Conservation (phyloP, 2,888 invertebrate species). For the Drosophila imparisetae region DNA sequence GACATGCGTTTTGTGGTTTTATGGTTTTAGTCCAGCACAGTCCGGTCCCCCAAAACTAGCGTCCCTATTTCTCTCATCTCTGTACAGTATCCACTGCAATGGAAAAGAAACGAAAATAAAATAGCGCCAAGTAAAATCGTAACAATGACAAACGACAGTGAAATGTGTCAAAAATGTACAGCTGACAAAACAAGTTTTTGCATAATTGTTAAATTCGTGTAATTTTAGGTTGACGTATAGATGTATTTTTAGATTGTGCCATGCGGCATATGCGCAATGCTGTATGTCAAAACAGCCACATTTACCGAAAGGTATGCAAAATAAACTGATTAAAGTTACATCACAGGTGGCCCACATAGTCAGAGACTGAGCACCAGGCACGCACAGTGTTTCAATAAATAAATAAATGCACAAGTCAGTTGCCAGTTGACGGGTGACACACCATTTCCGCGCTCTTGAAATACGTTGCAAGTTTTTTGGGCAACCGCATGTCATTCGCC, state of each 20-base stretch:
- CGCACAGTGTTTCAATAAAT: constrained; percentile 58
- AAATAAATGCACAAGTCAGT: constrained; percentile 71
- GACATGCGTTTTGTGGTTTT: constrained; percentile 66
- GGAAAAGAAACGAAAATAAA: neutral
- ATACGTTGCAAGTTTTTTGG: constrained; percentile 23
- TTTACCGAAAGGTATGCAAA: constrained; percentile 6
- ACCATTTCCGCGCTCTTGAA: neutral
- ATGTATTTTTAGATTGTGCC: neutral
- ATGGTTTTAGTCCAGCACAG: neutral
- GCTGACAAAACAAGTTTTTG: constrained; percentile 45
- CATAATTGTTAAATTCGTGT: constrained; percentile 50
- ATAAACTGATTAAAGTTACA: constrained; percentile 59
- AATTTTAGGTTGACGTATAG: constrained; percentile 5
- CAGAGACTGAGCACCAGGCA: constrained; percentile 16
- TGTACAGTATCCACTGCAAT: neutral
- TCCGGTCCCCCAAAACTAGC: neutral
- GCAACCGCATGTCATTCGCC: constrained; percentile 46
- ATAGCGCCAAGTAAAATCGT: constrained; percentile 1
- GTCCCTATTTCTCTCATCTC: neutral
- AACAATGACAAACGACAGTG: constrained; percentile 58
- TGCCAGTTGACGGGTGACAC: constrained; percentile 48
- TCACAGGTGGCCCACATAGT: neutral
- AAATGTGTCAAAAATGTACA: constrained; percentile 59
- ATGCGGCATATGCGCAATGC: constrained; percentile 40
- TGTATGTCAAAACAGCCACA: neutral